Evolutionary conservation across 2,888 invertebrate genomes (phyloP).

Genomic region (Phaedon cochleariae): DNA sequence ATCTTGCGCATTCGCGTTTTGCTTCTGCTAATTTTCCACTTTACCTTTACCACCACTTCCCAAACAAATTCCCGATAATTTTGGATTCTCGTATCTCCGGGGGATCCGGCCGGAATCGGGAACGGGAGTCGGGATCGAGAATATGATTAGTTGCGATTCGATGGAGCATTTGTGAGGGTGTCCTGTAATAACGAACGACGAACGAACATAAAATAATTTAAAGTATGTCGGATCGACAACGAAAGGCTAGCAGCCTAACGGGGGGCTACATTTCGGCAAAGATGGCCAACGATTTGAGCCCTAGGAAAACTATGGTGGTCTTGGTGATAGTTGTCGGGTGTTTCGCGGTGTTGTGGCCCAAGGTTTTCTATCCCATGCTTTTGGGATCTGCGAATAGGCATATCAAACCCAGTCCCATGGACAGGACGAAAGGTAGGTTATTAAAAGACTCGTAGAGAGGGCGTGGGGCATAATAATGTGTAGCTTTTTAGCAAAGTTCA

Average conservation of each 20-base stretch:
- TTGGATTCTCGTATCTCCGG: too few species aligned
- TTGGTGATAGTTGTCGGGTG: conserved; percentile 92
- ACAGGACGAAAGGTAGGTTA: conserved; percentile 73
- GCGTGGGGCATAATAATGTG: too few species aligned
- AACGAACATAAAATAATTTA: too few species aligned
- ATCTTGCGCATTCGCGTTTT: too few species aligned
- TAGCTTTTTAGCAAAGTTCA: too few species aligned
- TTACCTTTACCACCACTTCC: too few species aligned
- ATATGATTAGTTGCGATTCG: conserved; percentile 33
- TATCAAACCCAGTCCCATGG: conserved; percentile 69
- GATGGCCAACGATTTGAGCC: conserved; percentile 70
- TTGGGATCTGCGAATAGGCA: conserved; percentile 67
- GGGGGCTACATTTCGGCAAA: conserved; percentile 40
- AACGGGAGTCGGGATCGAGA: too few species aligned
- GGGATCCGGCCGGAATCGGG: too few species aligned
- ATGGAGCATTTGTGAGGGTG: conserved; percentile 33
- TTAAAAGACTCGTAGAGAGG: too few species aligned
- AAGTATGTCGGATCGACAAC: conserved; percentile 40
- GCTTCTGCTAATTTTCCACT: too few species aligned
- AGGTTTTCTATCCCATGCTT: conserved; percentile 93
- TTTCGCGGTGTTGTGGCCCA: conserved; percentile 94
- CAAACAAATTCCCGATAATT: too few species aligned
- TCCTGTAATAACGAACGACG: conserved; percentile 18
- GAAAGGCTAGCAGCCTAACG: conserved; percentile 29
- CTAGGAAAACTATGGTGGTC: conserved; percentile 87